phyloP scores from a whole-genome alignment of 2,113 vertebrate species.

The Orcinus orca region DNA sequence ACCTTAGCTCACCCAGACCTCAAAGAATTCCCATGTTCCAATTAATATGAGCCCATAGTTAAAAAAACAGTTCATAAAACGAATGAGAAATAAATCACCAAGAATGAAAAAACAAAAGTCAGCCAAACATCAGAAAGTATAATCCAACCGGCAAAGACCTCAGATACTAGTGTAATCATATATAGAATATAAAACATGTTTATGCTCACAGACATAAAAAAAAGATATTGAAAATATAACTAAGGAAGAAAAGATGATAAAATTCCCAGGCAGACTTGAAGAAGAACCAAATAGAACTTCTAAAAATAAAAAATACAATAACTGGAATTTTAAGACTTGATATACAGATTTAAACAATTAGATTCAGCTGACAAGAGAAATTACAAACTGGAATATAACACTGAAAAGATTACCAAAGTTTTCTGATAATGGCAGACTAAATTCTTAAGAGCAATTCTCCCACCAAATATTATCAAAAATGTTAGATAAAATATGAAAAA shows the following conservation, averaged over 20 bases:
- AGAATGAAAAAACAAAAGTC: background rate
- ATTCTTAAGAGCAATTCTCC: background rate
- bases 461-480: background rate
- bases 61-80: background rate
- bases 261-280: background rate
- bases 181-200: background rate
- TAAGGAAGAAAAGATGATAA: background rate
- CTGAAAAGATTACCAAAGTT: background rate
- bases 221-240: background rate
- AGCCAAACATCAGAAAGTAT: background rate
- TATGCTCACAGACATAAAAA: background rate
- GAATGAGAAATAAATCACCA: background rate
- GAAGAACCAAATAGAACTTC: background rate
- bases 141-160: background rate
- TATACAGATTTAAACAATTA: background rate
- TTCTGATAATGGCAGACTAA: constrained; percentile 5
- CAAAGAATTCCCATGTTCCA: background rate
- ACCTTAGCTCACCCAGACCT: background rate
- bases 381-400: constrained; percentile 4
- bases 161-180: background rate
- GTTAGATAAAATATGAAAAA: background rate
- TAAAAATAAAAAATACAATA: background rate
- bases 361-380: background rate
- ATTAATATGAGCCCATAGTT: background rate
- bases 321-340: constrained; percentile 10